A percentile compares a stretch with the other conserved stretches of the same genome.
These are phyloP conservation scores for Coelopa pilipes DNA, from an alignment of 2,888 invertebrate species.

Conservation along the genomic window DNA sequence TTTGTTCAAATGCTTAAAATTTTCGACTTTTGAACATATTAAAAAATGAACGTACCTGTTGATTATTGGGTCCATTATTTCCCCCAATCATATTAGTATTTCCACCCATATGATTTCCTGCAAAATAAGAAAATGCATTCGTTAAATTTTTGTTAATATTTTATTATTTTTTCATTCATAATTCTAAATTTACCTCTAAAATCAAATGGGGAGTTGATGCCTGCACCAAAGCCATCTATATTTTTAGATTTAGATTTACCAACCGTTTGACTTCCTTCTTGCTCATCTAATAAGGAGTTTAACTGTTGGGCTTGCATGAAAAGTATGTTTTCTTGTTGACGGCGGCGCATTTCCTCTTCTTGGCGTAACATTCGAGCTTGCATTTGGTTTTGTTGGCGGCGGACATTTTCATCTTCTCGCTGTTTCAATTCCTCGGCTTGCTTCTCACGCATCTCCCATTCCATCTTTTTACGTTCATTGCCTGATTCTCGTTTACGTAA, in stretches of 20 bases:
- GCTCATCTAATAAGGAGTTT: slow-evolving; percentile 76
- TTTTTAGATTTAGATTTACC: slow-evolving; percentile 53
- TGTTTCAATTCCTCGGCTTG: slow-evolving; percentile 83
- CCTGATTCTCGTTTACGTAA: slow-evolving; percentile 86
- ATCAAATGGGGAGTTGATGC: slow-evolving; percentile 60
- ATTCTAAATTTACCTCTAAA: slow-evolving; percentile 59
- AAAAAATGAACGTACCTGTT: slow-evolving; percentile 58
- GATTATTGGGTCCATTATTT: slow-evolving; percentile 50
- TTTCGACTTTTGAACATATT: slow-evolving; percentile 44
- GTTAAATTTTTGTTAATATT: background rate
- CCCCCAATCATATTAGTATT: slow-evolving; percentile 35
- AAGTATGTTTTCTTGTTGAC: slow-evolving; percentile 88
- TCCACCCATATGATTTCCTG: slow-evolving; percentile 50
- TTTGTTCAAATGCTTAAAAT: background rate
- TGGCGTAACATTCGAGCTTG: slow-evolving; percentile 80
- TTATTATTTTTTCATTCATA: background rate
- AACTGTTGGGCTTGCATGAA: slow-evolving; percentile 82
- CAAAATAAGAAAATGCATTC: slow-evolving; percentile 45
- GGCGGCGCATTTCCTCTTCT: slow-evolving; percentile 85
- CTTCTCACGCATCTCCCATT: slow-evolving; percentile 84
- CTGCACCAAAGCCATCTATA: slow-evolving; percentile 52
- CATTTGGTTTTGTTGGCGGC: slow-evolving; percentile 81
- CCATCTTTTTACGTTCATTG: slow-evolving; percentile 85
- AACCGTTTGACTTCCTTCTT: slow-evolving; percentile 67
- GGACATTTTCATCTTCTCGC: slow-evolving; percentile 74